Base-by-base conservation (phyloP, 2,113 vertebrate species). In the Halcyon malimbica region DNA sequence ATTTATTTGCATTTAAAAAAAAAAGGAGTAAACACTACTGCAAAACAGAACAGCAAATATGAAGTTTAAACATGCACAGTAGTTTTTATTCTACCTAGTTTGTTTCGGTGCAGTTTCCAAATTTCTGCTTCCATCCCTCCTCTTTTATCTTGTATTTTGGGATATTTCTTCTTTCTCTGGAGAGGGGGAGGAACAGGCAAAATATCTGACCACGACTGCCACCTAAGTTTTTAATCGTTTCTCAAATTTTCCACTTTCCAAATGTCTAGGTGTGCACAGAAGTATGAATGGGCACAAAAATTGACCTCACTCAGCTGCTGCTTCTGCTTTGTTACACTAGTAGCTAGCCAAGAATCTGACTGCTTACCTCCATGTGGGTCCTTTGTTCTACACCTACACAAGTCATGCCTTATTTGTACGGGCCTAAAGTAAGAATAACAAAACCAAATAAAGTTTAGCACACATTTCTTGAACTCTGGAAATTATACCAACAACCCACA, bases 301-400 rank as follows among this genome's bases (percentile, higher is more conserved):
- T 2, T 93, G 70, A 91, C 82, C 50, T 81, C n/a, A 4, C 17
- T 77, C 71, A 77, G 68, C 64, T 92, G 53, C 92, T 80, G 57
- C 14, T 3, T 0, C 57, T 62, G 79, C 54, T 88, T 85, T 92
- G 41, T 80, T 74, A n/a, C 19, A 39, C 44, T 4, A 85, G 35
- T 29, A 92, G 85, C 79, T 92, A n/a, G 37, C 83, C 80, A 73
- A 93, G 82, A 92, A 81, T 73, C 62, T 69, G 70, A 84, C 77
- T 91, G 75, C 79, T 79, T 71, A 93, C 87, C 91, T 89, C 86
- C 79, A 57, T 11, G 54, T 50, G 71, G 41, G 71, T 59, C 46
- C 89, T 93, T 94, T 93, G 78, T 90, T 92, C 88, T 74, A 86
- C 79, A 95, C 83, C 90, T 93, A 90, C 59, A 63, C 35, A 73